Base-by-base conservation (phyloP, 2,888 invertebrate species). In the Acleris cristana region DNA sequence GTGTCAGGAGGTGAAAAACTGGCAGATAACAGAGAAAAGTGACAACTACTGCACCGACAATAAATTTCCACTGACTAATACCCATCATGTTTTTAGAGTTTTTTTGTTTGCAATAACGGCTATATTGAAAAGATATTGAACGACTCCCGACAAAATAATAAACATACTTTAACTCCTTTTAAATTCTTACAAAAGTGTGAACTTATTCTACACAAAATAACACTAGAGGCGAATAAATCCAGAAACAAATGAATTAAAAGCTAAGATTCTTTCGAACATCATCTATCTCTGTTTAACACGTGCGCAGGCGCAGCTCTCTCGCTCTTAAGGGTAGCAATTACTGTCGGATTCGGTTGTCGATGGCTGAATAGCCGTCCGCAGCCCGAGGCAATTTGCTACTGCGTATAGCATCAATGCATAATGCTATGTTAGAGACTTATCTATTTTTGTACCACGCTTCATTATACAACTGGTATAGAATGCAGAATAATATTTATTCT, bases 341-440 rank as follows among this genome's bases (percentile, higher is more conserved):
- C 58, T 48, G 48, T 58, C 58, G 45, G 58, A 58, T 58, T 58
- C 58, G 23, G 58, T 58, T 58, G 58, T 58, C 58, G 58, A 58
- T 48, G 58, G 18, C 53, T 53, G 53, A 23, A 26, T 53, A 44
- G 2, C 16, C 45, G 48, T 30, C 10, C 26, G 59, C 59, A 55
- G 59, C 65, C 5, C 49, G 54, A n/a, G 60, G 65, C 65, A 49
- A 51, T 54, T 40, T n/a, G 65, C 65, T 65, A 65, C 65, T 55
- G 65, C 65, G 45, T n/a, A 49, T 54, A 21, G 26, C 56, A 21
- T 40, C 56, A 23, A 56, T 56, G 64, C 64, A 64, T 62, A 55
- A 62, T 55, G 58, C n/a, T 44, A 53, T 44, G 45, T 21, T 48
- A 51, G 21, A 26, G 44, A 23, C 26, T 40, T 60, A 49, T 60